Evolutionary conservation across 2,888 invertebrate genomes (phyloP).

Genomic region (Copidosoma aretas): DNA sequence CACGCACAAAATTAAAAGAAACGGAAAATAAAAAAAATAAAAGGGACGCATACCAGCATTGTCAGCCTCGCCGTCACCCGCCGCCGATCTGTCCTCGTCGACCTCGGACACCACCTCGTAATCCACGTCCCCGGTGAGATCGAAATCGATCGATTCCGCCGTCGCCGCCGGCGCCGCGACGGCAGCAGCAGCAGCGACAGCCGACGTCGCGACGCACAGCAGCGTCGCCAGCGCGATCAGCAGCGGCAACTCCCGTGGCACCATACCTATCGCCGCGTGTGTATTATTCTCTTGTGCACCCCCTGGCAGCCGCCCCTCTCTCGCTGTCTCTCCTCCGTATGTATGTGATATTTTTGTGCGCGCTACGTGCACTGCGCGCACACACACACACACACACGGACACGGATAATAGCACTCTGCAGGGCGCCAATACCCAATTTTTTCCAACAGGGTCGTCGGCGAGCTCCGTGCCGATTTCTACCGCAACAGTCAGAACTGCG

Average conservation of each 20-base stretch:
- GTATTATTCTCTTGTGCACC: constrained; percentile 19
- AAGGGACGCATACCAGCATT: constrained; percentile 26
- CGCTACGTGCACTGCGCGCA: too few species aligned
- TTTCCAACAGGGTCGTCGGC: too few species aligned
- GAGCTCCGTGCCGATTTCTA: too few species aligned
- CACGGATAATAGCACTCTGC: too few species aligned
- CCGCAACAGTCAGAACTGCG: too few species aligned
- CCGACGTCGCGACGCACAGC: constrained; percentile 41
- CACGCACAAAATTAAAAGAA: not conserved
- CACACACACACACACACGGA: too few species aligned
- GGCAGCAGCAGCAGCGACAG: constrained; percentile 23
- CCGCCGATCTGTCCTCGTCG: constrained; percentile 45
- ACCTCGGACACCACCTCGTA: constrained; percentile 54
- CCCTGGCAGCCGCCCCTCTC: constrained; percentile 20
- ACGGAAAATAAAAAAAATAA: not conserved
- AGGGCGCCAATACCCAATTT: too few species aligned
- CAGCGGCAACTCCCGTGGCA: constrained; percentile 35
- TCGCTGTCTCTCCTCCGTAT: constrained; percentile 3
- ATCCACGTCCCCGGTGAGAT: constrained; percentile 49
- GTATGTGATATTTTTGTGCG: too few species aligned
- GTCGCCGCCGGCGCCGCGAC: constrained; percentile 40
- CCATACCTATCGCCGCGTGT: too few species aligned
- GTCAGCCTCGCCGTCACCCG: constrained; percentile 47
- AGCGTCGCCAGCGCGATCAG: constrained; percentile 38
- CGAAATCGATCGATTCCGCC: constrained; percentile 51